Base-by-base conservation (phyloP, 1,140 invertebrate genomes). In the Drosophila grimshawi region DNA sequence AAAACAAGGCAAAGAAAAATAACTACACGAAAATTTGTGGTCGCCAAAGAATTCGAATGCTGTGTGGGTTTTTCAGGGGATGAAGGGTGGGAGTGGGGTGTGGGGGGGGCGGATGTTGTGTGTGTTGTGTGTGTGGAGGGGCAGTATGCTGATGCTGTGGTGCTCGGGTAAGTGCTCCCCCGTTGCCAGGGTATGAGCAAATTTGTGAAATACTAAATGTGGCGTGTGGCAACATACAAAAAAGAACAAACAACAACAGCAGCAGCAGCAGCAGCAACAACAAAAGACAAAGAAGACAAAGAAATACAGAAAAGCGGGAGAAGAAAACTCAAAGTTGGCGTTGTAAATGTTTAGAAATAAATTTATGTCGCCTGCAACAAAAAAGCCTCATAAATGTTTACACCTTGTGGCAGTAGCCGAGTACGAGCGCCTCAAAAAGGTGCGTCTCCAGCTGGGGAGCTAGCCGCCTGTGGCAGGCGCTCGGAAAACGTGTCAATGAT, bases 21-120 rank as follows among this genome's bases (percentile, higher is more conserved):
- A 86, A 86, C 80, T 80, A 80, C 83, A 86, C 72, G 83, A 78
- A 89, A 88, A 86, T 86, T 86, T 86, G 83, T 78, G 83, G 83
- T 82, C 76, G 85, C 80, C 65, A 51, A 86, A 80, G 80, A 86
- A 86, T 86, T 72, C 65, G 77, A 27, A 46, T 48, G 39, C 46
- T 64, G 51, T 45, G 60, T 8, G 49, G 39, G 4, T n/a, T 43
- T n/a, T 43, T 8, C 6, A 39, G 11, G 8, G 27, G 27, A 41
- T 8, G 5, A 27, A 7, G 5, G 33, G 41, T 32, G 3, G 27
- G 41, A 32, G 19, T 41, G 27, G 1, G 37, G 33, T 29, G 32
- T 43, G n/a, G n/a, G n/a, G 8, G 4, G 5, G 6, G 29, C 1
- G 33, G 33, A 33, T 33, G 19, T 19, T 19, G 19, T 33, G 33